phyloP scores from a whole-genome alignment of 2,113 vertebrate genomes.

The Riparia riparia region DNA sequence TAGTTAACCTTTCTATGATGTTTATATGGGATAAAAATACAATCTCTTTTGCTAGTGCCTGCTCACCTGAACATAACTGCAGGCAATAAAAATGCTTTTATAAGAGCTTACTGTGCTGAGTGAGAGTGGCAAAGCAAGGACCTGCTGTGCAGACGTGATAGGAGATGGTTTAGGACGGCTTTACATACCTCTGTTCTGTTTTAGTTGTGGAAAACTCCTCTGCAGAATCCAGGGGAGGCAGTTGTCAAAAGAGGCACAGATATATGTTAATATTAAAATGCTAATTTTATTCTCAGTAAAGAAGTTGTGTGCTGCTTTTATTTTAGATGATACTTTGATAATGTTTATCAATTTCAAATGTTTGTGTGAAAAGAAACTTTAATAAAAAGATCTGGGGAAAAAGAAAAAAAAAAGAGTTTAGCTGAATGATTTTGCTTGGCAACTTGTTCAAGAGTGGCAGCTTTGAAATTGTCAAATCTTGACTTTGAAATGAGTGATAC shows the following conservation, averaged over 20 bases:
- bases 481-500: background rate
- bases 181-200: background rate
- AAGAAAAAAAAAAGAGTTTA: background rate
- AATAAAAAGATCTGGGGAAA: background rate
- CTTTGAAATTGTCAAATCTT: background rate
- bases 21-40: background rate
- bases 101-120: background rate
- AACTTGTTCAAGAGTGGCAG: conserved; percentile 19
- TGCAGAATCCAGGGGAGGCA: background rate
- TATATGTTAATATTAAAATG: background rate
- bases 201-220: background rate
- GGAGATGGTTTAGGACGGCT: background rate
- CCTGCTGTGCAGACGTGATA: background rate
- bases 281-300: background rate
- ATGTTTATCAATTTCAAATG: background rate
- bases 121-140: background rate
- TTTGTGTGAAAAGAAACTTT: background rate
- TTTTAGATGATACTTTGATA: background rate
- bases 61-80: background rate
- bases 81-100: background rate
- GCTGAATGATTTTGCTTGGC: conserved; percentile 46
- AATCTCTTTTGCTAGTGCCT: background rate
- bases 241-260: background rate
- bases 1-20: background rate
- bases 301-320: background rate